phyloP scores from a whole-genome alignment of 2,113 vertebrate genomes.

The Polypterus bichir region DNA sequence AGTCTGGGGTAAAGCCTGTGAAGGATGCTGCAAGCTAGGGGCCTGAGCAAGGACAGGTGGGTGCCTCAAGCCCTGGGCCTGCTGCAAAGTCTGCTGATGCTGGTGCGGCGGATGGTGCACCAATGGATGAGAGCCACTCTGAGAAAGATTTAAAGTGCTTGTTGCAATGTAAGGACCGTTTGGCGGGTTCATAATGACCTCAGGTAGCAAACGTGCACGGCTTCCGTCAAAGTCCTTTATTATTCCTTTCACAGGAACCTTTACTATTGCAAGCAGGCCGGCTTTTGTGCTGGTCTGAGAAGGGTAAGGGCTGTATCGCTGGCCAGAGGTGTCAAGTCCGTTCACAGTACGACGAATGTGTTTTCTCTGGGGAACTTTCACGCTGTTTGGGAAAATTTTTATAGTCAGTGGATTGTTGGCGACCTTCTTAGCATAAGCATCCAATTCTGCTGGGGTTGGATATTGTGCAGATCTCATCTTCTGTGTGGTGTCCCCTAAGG shows the following conservation, averaged over 20 bases:
- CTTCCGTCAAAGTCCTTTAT: slow-evolving; percentile 93
- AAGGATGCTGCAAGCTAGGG: slow-evolving; percentile 36
- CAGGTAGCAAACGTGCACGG: slow-evolving; percentile 74
- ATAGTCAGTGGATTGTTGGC: slow-evolving; percentile 97
- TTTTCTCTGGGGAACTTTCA: slow-evolving; percentile 97
- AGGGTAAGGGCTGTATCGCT: slow-evolving; percentile 95
- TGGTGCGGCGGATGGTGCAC: slow-evolving; percentile 63
- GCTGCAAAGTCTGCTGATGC: slow-evolving; percentile 51
- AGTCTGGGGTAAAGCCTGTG: slow-evolving; percentile 38
- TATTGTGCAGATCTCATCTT: slow-evolving; percentile 99
- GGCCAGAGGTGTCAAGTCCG: slow-evolving; percentile 91
- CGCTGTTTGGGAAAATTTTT: slow-evolving; percentile 97
- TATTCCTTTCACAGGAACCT: slow-evolving; percentile 79
- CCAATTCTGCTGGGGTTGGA: slow-evolving; percentile 98
- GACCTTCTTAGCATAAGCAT: slow-evolving; percentile 99
- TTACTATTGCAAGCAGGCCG: slow-evolving; percentile 89
- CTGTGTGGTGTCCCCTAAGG: slow-evolving; percentile 97
- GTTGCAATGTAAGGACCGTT: slow-evolving; percentile 71
- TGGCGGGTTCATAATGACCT: slow-evolving; percentile 83
- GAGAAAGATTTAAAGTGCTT: slow-evolving; percentile 95
- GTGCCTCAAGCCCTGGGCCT: slow-evolving; percentile 46
- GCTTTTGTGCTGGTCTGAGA: slow-evolving; percentile 79
- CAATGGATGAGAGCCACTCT: slow-evolving; percentile 48
- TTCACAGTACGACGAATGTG: slow-evolving; percentile 95
- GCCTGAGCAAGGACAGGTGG: slow-evolving; percentile 40